These are phyloP conservation scores for Protonibea diacanthus DNA, from an alignment of 2,797 vertebrate species.

Conservation along the genomic window DNA sequence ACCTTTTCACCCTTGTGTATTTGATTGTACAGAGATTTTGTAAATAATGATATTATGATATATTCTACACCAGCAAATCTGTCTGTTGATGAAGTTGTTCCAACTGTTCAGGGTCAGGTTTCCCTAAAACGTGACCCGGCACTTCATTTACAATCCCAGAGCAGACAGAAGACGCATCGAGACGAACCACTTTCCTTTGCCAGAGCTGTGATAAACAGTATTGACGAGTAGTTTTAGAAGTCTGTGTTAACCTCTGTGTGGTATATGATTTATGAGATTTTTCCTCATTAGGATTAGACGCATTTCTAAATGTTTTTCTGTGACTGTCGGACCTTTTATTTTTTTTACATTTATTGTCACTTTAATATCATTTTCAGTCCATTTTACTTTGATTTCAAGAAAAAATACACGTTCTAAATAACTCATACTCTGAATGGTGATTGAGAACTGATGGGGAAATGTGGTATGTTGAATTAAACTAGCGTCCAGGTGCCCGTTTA, in stretches of 20 bases:
- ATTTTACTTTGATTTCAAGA: not conserved
- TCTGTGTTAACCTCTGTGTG: constrained; percentile 13
- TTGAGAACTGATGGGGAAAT: constrained; percentile 2
- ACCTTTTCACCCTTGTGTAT: constrained; percentile 67
- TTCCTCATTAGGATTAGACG: constrained; percentile 2
- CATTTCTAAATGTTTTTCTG: constrained; percentile 6
- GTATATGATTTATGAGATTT: constrained; percentile 7
- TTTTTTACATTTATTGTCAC: constrained; percentile 3
- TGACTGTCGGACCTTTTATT: not conserved
- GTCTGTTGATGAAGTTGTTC: constrained; percentile 67
- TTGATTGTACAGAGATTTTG: constrained; percentile 81
- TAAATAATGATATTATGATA: constrained; percentile 78
- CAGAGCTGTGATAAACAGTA: constrained; percentile 10
- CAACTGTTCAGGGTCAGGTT: constrained; percentile 56
- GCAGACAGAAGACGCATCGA: constrained; percentile 56
- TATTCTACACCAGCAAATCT: constrained; percentile 82
- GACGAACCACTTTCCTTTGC: constrained; percentile 20
- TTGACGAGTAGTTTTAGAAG: not conserved
- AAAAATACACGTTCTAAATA: not conserved
- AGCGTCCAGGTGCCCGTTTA: constrained; percentile 22
- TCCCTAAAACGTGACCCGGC: constrained; percentile 45
- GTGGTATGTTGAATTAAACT: not conserved
- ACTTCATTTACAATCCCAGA: constrained; percentile 17
- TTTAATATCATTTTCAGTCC: not conserved
- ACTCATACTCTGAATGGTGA: not conserved